phyloP scores from a whole-genome alignment of 2,888 invertebrate genomes.

The Eumerus sabulonum region DNA sequence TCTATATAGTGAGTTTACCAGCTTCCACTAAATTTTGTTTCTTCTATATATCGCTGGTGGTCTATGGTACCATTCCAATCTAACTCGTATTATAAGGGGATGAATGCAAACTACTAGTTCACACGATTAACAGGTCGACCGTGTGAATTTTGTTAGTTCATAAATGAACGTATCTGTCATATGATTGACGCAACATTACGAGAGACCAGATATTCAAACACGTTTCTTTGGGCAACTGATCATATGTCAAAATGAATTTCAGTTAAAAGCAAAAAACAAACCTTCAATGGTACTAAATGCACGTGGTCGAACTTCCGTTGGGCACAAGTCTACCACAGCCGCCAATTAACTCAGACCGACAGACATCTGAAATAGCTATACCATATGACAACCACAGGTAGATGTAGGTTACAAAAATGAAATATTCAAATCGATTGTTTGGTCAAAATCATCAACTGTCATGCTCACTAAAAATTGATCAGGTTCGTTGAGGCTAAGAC shows the following conservation, averaged over 20 bases:
- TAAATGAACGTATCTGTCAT: too few species aligned
- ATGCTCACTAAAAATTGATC: slow-evolving; percentile 14
- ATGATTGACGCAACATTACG: slow-evolving; percentile 22
- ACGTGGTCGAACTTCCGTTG: slow-evolving; percentile 55
- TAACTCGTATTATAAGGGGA: too few species aligned
- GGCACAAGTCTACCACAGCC: slow-evolving; percentile 25
- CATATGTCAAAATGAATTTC: slow-evolving; percentile 47
- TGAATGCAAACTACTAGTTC: slow-evolving; percentile 19
- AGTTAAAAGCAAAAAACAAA: slow-evolving; percentile 30
- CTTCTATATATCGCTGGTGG: too few species aligned
- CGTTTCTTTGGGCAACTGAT: too few species aligned
- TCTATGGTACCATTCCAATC: too few species aligned
- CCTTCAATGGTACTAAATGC: not conserved
- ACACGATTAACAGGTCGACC: slow-evolving; percentile 36
- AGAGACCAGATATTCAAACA: slow-evolving; percentile 20
- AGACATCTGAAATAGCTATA: not conserved
- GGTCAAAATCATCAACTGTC: slow-evolving; percentile 42
- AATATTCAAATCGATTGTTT: slow-evolving; percentile 51
- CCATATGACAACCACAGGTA: slow-evolving; percentile 7
- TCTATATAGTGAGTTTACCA: not conserved
- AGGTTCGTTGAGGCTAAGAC: not conserved
- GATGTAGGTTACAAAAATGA: slow-evolving; percentile 45
- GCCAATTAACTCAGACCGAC: slow-evolving; percentile 15
- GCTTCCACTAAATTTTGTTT: too few species aligned
- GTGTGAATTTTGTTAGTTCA: slow-evolving; percentile 40